A percentile compares a stretch with the other conserved stretches of the same genome.
phyloP scores from a whole-genome alignment of 2,888 invertebrate species.

The Folsomia manolachei region DNA sequence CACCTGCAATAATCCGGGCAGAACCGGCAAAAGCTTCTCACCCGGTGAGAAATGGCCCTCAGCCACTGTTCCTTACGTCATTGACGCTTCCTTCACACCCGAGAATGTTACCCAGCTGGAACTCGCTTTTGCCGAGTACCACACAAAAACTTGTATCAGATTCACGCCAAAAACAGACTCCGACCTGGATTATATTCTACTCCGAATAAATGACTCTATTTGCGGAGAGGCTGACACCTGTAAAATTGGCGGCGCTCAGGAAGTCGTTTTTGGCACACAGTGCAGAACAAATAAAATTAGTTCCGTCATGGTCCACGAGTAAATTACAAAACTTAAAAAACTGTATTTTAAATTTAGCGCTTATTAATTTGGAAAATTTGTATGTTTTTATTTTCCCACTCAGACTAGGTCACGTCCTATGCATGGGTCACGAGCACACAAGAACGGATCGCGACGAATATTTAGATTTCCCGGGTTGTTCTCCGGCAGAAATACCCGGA shows the following conservation, averaged over 20 bases:
- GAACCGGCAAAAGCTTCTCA: not conserved
- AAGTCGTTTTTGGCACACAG: not conserved
- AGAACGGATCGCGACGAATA: not conserved
- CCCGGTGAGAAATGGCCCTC: not conserved
- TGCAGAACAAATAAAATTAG: not conserved
- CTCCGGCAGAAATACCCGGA: not conserved
- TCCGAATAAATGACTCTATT: not conserved
- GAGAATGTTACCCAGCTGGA: not conserved
- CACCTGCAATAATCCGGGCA: no score
- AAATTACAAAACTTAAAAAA: no score
- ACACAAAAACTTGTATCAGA: not conserved
- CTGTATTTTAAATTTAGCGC: no score
- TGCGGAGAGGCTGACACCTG: not conserved
- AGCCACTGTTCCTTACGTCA: not conserved
- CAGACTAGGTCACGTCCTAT: not conserved
- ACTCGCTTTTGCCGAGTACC: not conserved
- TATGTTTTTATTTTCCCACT: no score
- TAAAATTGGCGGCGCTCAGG: not conserved
- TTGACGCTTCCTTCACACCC: not conserved
- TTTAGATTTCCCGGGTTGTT: not conserved
- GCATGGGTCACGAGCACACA: not conserved
- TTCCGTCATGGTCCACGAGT: slow-evolving; percentile 1
- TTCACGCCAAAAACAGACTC: not conserved
- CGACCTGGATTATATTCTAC: not conserved
- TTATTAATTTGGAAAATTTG: no score